Percentiles rank a stretch among this genome's conserved stretches.
phyloP scores from a whole-genome alignment of 2,797 vertebrate species.

The Phoxinus dragarum region DNA sequence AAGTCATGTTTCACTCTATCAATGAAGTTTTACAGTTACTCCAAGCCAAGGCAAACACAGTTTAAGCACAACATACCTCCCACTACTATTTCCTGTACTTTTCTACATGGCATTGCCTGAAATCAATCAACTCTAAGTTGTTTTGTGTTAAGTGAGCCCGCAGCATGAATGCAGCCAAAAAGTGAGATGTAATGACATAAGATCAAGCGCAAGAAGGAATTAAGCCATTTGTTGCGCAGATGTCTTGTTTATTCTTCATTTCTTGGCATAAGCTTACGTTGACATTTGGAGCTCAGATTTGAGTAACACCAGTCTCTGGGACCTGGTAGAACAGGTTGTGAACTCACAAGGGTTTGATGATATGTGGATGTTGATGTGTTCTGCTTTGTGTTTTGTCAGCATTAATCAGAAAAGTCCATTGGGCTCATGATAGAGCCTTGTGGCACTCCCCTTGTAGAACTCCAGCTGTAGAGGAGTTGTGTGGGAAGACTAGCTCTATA shows the following conservation, averaged over 20 bases:
- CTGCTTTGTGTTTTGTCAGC: conserved; percentile 6
- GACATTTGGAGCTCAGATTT: conserved; percentile 27
- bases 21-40: conserved; percentile 21
- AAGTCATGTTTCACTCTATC: conserved; percentile 19
- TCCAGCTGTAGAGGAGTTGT: not conserved
- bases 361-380: conserved; percentile 17
- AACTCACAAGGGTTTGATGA: not conserved
- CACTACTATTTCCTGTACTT: conserved; percentile 11
- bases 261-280: conserved; percentile 23
- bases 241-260: conserved; percentile 6
- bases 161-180: conserved; percentile 10
- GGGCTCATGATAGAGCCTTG: not conserved
- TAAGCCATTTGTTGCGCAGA: conserved; percentile 13
- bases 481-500: not conserved
- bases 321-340: not conserved
- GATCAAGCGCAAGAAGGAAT: not conserved
- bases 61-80: conserved; percentile 24
- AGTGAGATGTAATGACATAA: conserved; percentile 3
- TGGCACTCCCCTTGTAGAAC: conserved; percentile 11
- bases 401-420: conserved; percentile 24
- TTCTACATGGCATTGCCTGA: not conserved
- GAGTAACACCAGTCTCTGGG: not conserved
- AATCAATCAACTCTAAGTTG: conserved; percentile 3
- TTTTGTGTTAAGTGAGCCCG: not conserved
- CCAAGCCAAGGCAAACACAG: conserved; percentile 16